A percentile compares a stretch with the other conserved stretches of the same genome.
Conservation (phyloP, 2,113 vertebrate species). For the Pelecanus crispus region DNA sequence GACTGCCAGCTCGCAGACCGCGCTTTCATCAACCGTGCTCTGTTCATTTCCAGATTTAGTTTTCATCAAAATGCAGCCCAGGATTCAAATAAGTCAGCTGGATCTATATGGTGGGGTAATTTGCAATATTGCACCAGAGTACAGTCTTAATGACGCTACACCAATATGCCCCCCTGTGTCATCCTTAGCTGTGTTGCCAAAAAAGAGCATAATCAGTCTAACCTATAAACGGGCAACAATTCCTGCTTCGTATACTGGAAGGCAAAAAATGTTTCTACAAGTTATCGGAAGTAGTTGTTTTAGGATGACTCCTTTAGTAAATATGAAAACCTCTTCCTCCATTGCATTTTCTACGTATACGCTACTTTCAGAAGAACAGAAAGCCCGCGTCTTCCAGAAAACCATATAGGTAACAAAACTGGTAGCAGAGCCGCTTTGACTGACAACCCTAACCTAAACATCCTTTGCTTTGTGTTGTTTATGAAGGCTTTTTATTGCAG, state of each 20-base stretch:
- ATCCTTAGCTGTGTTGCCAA: background rate
- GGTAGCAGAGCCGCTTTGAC: background rate
- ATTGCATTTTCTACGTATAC: background rate
- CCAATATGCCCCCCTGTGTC: background rate
- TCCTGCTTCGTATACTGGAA: background rate
- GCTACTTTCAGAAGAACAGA: background rate
- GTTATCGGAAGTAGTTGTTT: background rate
- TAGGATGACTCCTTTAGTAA: background rate
- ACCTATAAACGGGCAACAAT: background rate
- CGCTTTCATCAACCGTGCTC: background rate
- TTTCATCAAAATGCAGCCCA: background rate
- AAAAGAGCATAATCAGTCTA: background rate
- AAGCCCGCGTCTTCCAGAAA: background rate
- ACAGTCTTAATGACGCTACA: background rate
- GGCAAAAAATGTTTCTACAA: background rate
- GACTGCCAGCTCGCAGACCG: background rate
- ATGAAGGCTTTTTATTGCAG: conserved; percentile 5
- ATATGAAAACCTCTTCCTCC: background rate
- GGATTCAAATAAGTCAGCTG: background rate
- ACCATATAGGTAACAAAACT: background rate
- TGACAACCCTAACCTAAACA: background rate
- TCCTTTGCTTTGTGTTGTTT: background rate
- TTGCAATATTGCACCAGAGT: background rate
- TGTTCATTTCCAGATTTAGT: background rate
- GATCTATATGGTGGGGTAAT: background rate